Percentiles rank a stretch among this genome's conserved stretches.
phyloP scores from a whole-genome alignment of 2,113 vertebrate species.

The Alectura lathami region DNA sequence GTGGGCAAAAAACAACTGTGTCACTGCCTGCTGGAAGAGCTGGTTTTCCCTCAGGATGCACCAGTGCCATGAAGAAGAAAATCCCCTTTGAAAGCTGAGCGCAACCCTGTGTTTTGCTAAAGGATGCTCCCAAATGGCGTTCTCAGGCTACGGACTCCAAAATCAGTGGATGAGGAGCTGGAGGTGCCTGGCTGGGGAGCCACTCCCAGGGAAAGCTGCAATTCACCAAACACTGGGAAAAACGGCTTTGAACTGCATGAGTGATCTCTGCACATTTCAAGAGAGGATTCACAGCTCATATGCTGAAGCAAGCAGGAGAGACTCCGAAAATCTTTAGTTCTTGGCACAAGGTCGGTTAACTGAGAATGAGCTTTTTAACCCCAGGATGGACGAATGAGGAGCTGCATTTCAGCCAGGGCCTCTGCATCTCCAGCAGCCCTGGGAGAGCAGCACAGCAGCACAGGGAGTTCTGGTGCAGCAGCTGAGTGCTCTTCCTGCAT shows the following conservation, averaged over 20 bases:
- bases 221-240: background rate
- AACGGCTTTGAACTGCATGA: background rate
- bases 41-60: background rate
- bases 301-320: accelerated
- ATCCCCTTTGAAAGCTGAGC: background rate
- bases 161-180: accelerated
- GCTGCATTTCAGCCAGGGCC: background rate
- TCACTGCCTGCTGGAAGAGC: background rate
- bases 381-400: background rate
- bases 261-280: accelerated
- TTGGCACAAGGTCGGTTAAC: accelerated
- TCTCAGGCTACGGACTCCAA: accelerated
- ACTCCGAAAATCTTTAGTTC: background rate
- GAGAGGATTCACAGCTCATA: background rate
- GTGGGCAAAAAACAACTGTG: background rate
- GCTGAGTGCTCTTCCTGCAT: background rate
- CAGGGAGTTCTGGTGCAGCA: background rate
- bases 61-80: background rate
- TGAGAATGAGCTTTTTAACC: accelerated
- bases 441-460: background rate
- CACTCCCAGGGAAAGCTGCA: background rate
- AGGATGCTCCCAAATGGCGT: accelerated
- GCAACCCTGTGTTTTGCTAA: accelerated
- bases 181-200: background rate
- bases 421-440: background rate